phyloP scores from a whole-genome alignment of 1,140 invertebrate genomes.

The Asobara japonica region DNA sequence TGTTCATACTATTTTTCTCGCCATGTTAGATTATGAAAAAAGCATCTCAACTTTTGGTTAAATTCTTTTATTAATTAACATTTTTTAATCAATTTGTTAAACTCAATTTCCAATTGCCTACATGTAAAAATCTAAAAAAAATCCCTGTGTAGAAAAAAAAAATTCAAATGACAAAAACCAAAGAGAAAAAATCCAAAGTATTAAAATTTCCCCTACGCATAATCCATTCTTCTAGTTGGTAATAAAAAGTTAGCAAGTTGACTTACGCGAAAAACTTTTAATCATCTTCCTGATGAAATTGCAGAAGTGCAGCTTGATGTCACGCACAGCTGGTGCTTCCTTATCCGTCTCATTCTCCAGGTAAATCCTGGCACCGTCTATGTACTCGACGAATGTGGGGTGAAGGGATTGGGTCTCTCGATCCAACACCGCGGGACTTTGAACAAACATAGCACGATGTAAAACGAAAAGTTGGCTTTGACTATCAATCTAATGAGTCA shows the following conservation, averaged over 20 bases:
- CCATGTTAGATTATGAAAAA: too few relatives aligned
- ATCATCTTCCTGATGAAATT: slow-evolving; percentile 94
- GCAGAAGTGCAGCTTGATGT: slow-evolving; percentile 94
- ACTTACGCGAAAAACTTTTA: slow-evolving; percentile 88
- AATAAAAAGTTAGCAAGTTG: slow-evolving; percentile 6
- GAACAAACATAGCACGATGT: slow-evolving; percentile 30
- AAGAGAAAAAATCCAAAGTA: too few relatives aligned
- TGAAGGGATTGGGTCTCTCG: slow-evolving; percentile 83
- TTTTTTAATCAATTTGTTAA: too few relatives aligned
- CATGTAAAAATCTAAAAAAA: too few relatives aligned
- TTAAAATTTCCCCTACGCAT: background rate
- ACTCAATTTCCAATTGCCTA: too few relatives aligned
- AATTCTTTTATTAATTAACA: too few relatives aligned
- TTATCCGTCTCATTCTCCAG: slow-evolving; percentile 92
- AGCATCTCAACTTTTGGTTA: too few relatives aligned
- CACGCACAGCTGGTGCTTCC: slow-evolving; percentile 79
- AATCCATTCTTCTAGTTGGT: background rate
- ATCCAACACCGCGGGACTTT: slow-evolving; percentile 84
- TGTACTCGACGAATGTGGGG: slow-evolving; percentile 91
- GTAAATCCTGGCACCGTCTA: slow-evolving; percentile 92
- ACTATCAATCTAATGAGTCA: background rate
- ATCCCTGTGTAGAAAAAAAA: too few relatives aligned
- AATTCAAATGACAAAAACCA: too few relatives aligned
- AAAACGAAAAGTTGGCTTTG: background rate
- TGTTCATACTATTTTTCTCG: too few relatives aligned